Evolutionary conservation across 2,797 vertebrate species (phyloP), one percentile per base, ranked within the genome.

Genomic region (Cossypha niveicapilla): DNA sequence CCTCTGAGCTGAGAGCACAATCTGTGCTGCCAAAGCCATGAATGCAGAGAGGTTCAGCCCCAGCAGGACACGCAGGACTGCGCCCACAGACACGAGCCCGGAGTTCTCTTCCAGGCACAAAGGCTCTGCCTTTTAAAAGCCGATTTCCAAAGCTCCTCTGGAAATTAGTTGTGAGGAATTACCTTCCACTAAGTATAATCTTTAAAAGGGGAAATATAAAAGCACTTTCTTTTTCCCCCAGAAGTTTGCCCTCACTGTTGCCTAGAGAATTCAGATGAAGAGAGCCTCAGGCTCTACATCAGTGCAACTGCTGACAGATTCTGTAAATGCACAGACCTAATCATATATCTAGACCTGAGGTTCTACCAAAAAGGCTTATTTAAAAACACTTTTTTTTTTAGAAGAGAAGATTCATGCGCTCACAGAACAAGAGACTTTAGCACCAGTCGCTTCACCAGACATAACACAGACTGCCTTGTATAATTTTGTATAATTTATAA

Each of bases 41-140:
- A 80, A 60, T 34, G 73, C 28, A 0, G 3, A 62, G 54, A 67
- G 32, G 35, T 22, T 82, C 60, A 42, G 71, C 22, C 35, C 2
- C 0, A 73, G 41, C 2, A 2, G 74, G 81, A 81, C 45, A 48
- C 0, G 0, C 12, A 10, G 75, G 11, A 44, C 39, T 39, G 67
- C 9, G 3, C 30, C 7, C 1, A 58, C 60, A 73, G 71, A 67
- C 37, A 9, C 0, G 0, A 82, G 47, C 17, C 42, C 27, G 8
- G 12, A 68, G 45, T 83, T 44, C 53, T 41, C 34, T 72, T 65
- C 28, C 56, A 51, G 60, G 57, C 23, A 62, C 23, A 82, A 87
- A 61, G 54, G 25, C 34, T 81, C 37, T 81, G 30, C 13, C 63
- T 48, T 67, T 47, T 35, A n/a, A 54, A 84, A 93, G 41, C 41